A percentile compares a stretch with the other conserved stretches of the same genome.
Evolutionary conservation across 2,113 vertebrate genomes (phyloP).

Genomic region (Corythornis madagascariensis): DNA sequence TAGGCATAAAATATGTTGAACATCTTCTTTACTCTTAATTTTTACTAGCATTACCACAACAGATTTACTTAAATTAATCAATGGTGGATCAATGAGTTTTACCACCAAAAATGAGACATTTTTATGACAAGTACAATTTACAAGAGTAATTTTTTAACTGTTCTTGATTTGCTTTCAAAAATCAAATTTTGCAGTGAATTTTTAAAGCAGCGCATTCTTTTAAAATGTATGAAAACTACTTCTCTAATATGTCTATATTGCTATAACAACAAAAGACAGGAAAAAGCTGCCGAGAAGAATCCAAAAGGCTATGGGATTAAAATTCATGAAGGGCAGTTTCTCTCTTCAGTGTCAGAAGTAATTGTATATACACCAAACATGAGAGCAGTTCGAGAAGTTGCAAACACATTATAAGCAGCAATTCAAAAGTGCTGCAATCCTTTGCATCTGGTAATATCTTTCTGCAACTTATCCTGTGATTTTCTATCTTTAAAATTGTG

Average conservation of each 20-base stretch:
- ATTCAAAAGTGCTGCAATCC: background rate
- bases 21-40: background rate
- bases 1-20: background rate
- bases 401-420: conserved; percentile 4
- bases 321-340: conserved; percentile 26
- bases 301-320: conserved; percentile 49
- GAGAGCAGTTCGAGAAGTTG: conserved; percentile 9
- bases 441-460: background rate
- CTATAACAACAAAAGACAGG: conserved; percentile 26
- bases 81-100: background rate
- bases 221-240: conserved; percentile 34
- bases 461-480: background rate
- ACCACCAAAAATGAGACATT: background rate
- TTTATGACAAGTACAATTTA: background rate
- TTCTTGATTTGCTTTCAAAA: conserved; percentile 25
- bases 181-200: background rate
- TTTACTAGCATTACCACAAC: background rate
- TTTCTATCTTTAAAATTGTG: background rate
- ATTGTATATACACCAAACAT: background rate
- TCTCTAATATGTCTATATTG: background rate
- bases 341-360: conserved; percentile 19
- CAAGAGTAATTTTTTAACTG: background rate
- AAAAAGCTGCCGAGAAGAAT: conserved; percentile 27
- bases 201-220: background rate
- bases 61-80: background rate